Evolutionary conservation across 2,888 invertebrate species (phyloP).

Genomic region (Mycalesis mineus): DNA sequence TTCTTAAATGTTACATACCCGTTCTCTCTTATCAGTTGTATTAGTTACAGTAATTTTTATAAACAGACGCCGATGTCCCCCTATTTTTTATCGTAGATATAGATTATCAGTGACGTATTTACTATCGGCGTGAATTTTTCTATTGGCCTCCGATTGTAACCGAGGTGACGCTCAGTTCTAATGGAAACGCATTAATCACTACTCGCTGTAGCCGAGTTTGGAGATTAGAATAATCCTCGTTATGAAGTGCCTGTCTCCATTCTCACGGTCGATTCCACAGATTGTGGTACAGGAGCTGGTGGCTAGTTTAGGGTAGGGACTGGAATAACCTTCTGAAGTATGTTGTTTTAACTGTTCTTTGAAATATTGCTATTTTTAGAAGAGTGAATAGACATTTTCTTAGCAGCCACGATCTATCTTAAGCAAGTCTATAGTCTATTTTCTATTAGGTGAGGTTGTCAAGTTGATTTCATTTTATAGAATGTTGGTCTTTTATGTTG

Average conservation of each 20-base stretch:
- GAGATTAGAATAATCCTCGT: slow-evolving; percentile 21
- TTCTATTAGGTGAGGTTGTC: too few relatives aligned
- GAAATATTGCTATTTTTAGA: too few relatives aligned
- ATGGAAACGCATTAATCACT: slow-evolving; percentile 41
- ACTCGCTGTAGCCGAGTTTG: slow-evolving; percentile 6
- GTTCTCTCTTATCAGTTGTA: too few relatives aligned
- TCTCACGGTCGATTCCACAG: slow-evolving; percentile 23
- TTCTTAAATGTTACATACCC: too few relatives aligned
- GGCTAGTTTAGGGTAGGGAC: too few relatives aligned
- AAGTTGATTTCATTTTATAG: too few relatives aligned
- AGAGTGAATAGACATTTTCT: too few relatives aligned
- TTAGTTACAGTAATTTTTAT: neutral
- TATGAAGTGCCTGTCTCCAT: slow-evolving; percentile 12
- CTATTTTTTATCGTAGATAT: neutral
- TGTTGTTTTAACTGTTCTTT: too few relatives aligned
- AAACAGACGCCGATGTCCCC: neutral
- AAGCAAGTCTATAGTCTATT: too few relatives aligned
- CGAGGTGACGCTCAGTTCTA: slow-evolving; percentile 46
- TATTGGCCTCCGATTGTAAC: slow-evolving; percentile 32
- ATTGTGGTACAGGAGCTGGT: slow-evolving; percentile 2
- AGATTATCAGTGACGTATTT: slow-evolving; percentile 69
- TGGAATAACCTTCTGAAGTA: too few relatives aligned
- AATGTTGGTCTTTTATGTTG: too few relatives aligned
- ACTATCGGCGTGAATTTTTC: slow-evolving; percentile 53
- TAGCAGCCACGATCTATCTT: too few relatives aligned